These are phyloP conservation scores for Falco concolor DNA, from an alignment of 2,797 vertebrate genomes.

Conservation along the genomic window DNA sequence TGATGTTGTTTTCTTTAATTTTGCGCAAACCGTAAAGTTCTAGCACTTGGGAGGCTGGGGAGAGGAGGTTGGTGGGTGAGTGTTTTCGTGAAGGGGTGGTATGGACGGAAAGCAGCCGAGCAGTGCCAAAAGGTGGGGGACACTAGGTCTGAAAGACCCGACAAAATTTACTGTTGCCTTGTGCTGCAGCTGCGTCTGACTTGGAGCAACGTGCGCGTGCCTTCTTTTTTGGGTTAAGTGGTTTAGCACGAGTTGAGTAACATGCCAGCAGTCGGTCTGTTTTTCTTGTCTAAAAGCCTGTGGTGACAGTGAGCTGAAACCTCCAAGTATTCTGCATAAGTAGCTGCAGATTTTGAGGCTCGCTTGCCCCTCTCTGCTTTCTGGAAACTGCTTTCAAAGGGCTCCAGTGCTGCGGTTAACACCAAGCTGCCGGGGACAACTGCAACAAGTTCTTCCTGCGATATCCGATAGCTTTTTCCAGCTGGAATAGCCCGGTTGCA, in stretches of 20 bases:
- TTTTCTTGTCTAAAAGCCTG: not conserved
- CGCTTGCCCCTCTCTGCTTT: not conserved
- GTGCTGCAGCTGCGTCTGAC: not conserved
- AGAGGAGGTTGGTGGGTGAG: not conserved
- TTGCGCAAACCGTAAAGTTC: not conserved
- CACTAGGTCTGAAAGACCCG: fast-evolving
- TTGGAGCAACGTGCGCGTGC: not conserved
- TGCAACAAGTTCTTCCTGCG: not conserved
- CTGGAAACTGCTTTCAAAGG: not conserved
- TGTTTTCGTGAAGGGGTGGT: not conserved
- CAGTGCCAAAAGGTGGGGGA: not conserved
- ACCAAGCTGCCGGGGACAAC: not conserved
- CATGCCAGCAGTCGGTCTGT: not conserved
- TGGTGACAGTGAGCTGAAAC: not conserved
- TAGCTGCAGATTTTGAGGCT: not conserved
- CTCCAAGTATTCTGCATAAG: not conserved
- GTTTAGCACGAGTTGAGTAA: not conserved
- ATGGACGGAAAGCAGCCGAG: too few species aligned
- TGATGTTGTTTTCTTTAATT: not conserved
- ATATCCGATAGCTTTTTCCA: not conserved
- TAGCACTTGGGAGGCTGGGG: not conserved
- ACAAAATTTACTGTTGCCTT: not conserved
- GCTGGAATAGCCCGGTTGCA: not conserved
- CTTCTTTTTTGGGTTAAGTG: not conserved
- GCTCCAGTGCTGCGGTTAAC: not conserved